These are phyloP conservation scores for Marcusenius ussheri DNA, from an alignment of 2,113 vertebrate genomes.

Conservation along the genomic window DNA sequence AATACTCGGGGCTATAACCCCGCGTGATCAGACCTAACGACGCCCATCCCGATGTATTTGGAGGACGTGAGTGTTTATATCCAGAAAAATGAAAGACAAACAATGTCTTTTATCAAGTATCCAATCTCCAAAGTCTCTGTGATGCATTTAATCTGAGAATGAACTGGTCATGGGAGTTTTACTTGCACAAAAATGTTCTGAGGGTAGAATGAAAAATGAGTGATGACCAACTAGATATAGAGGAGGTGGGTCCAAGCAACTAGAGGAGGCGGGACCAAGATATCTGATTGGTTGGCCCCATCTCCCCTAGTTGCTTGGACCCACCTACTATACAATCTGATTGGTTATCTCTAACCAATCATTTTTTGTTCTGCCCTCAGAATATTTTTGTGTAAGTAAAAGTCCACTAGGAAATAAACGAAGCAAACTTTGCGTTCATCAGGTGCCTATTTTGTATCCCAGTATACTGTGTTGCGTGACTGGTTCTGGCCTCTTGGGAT, in stretches of 20 bases:
- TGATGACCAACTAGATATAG: no score
- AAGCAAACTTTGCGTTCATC: neutral
- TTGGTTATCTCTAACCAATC: neutral
- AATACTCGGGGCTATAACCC: no score
- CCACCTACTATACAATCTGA: neutral
- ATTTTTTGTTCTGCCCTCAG: neutral
- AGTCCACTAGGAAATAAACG: neutral
- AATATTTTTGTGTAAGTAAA: neutral
- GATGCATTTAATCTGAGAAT: neutral
- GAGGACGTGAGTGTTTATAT: neutral
- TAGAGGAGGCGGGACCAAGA: neutral
- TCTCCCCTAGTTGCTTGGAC: neutral
- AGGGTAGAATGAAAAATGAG: no score
- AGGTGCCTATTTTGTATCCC: neutral
- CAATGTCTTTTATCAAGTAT: neutral
- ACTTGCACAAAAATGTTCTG: no score
- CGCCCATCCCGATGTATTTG: neutral
- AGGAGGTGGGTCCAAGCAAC: no score
- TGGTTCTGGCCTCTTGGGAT: neutral
- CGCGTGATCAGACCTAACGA: no score
- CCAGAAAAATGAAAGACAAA: neutral
- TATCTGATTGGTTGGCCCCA: neutral
- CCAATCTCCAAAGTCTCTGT: neutral
- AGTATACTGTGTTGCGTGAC: neutral
- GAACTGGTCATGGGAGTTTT: no score